Base-by-base conservation (phyloP, 1,140 invertebrate species). In the Rhagoletis zephyria region DNA sequence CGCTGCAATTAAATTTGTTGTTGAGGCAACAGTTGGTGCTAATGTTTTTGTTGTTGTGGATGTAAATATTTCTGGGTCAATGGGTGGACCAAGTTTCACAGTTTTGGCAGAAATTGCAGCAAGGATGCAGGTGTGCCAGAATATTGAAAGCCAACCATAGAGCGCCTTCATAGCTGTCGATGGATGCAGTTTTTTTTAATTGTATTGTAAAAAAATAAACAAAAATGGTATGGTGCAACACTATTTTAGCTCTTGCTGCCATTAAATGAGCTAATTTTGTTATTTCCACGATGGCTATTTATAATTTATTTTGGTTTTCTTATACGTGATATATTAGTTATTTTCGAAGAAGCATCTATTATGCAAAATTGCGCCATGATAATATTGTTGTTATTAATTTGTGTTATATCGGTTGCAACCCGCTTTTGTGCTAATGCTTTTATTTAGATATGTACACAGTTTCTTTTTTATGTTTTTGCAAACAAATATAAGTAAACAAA, bases 271-370 rank as follows among this genome's bases (percentile, higher is more conserved):
- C 56, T 59, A 81, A 59, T 19, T 81, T 81, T 42, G 30, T 2
- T 3, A 9, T 3, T 67, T 30, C 10, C 10, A 45, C 42, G 42
- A 9, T 81, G n/a, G 19, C 48, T 81, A 81, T 81, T 81, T 81
- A 81, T 81, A 81, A 81, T 81, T 59, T 81, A 81, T 56, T 81
- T n/a, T 59, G 2, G 19, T n/a, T 56, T 81, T 56, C 45, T 19
- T 5, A 81, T 1, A 81, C 74, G 74, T 81, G 74, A 81, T 81
- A 56, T 56, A 48, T 81, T 30, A 19, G 3, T 12, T 45, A 56
- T 51, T 81, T 56, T n/a, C 9, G 67, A 81, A 51, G 19, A 19
- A 10, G 48, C 42, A 5, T 19, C 5, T 51, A 56, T 81, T 81
- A 81, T 56, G 19, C 56, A 81, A 81, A 30, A 45, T 19, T 56